Conservation (phyloP, 2,888 invertebrate genomes). For the Geotrupes spiniger region DNA sequence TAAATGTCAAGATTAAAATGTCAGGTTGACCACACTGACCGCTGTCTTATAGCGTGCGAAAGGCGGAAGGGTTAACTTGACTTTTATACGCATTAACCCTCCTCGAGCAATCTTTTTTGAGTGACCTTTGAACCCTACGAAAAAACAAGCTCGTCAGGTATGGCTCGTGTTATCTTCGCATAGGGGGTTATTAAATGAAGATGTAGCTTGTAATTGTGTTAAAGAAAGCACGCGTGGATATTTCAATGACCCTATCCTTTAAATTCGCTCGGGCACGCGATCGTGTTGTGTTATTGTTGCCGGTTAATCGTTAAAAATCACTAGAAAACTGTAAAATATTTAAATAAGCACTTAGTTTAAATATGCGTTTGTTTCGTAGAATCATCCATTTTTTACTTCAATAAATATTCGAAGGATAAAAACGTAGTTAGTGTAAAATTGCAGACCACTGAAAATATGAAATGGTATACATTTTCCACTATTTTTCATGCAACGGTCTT, state of each 20-base stretch:
- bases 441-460: too few relatives aligned
- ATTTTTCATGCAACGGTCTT: too few relatives aligned
- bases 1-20: constrained; percentile 12
- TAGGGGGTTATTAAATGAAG: constrained; percentile 43
- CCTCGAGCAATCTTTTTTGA: constrained; percentile 19
- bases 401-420: too few relatives aligned
- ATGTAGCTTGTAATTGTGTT: constrained; percentile 29
- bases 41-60: constrained; percentile 31
- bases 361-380: too few relatives aligned
- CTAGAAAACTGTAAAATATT: too few relatives aligned
- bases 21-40: constrained; percentile 32
- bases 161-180: constrained; percentile 31
- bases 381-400: too few relatives aligned
- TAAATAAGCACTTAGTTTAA: too few relatives aligned
- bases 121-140: constrained; percentile 22
- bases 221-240: constrained; percentile 27
- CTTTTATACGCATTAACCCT: constrained; percentile 23
- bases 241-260: constrained; percentile 25
- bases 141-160: constrained; percentile 31
- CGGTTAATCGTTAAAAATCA: too few relatives aligned
- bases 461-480: too few relatives aligned
- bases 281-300: constrained; percentile 5
- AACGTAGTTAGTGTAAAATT: too few relatives aligned
- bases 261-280: constrained; percentile 31
- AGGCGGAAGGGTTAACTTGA: constrained; percentile 29